Evolutionary conservation across 2,797 vertebrate genomes (phyloP).

Genomic region (Tokudaia muenninki): DNA sequence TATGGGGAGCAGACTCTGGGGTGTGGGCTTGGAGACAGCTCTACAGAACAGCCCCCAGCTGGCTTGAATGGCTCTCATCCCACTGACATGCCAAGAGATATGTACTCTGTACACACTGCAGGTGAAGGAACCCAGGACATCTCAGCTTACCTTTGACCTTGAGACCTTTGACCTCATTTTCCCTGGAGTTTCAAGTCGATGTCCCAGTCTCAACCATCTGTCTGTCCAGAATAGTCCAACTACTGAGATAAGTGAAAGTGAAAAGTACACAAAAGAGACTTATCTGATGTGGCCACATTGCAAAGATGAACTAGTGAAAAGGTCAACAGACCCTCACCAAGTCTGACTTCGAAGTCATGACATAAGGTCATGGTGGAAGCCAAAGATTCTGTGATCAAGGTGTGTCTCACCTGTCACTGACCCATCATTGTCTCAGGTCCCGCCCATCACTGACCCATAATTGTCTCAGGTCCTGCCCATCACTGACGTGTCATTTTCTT

Average conservation of each 20-base stretch:
- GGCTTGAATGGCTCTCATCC: accelerated
- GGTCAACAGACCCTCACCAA: neutral
- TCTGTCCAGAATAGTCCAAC: neutral
- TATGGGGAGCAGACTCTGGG: neutral
- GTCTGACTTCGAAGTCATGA: neutral
- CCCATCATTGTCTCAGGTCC: neutral
- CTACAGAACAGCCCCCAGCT: neutral
- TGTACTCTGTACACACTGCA: accelerated
- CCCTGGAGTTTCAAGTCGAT: neutral
- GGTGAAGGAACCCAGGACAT: neutral
- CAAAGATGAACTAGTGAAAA: neutral
- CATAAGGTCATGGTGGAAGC: neutral
- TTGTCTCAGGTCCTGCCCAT: neutral
- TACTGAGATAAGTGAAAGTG: neutral
- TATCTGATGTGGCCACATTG: neutral
- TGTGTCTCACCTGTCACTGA: no score
- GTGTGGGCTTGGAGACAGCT: accelerated
- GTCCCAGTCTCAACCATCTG: neutral
- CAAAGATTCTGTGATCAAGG: neutral
- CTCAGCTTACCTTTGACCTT: neutral
- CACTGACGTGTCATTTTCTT: neutral
- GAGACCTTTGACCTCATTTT: neutral
- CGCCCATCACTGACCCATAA: neutral
- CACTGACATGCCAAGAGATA: accelerated
- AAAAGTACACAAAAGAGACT: neutral